A percentile compares a stretch with the other conserved stretches of the same genome.
Evolutionary conservation across 2,797 vertebrate genomes (phyloP).

Genomic region (Paedocypris micromegethes): DNA sequence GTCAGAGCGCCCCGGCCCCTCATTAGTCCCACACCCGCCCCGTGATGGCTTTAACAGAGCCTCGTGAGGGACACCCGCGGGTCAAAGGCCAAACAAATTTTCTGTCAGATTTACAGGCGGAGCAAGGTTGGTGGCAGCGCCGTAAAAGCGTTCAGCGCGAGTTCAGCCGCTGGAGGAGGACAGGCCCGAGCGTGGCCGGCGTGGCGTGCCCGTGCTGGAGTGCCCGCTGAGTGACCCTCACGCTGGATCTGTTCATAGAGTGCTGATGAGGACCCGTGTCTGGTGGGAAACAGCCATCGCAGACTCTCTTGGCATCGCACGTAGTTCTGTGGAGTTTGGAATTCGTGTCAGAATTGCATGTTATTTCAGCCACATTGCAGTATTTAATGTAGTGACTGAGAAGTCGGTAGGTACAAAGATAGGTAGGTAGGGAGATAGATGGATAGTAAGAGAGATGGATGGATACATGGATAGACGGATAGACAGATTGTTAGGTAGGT

Average conservation of each 20-base stretch:
- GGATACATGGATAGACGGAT: too few species aligned
- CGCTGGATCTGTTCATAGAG: slow-evolving; percentile 44
- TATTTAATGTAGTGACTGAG: too few species aligned
- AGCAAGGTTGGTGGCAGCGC: slow-evolving; percentile 68
- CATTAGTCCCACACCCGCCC: slow-evolving; percentile 55
- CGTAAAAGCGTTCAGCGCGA: slow-evolving; percentile 55
- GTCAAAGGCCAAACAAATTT: slow-evolving; percentile 83
- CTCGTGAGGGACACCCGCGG: slow-evolving; percentile 61
- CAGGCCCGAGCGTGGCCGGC: too few species aligned
- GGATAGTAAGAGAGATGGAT: too few species aligned
- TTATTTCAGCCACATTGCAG: too few species aligned
- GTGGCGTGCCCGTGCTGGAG: too few species aligned
- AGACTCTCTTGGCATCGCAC: slow-evolving; percentile 41
- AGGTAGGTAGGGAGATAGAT: too few species aligned
- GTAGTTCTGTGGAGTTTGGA: background rate
- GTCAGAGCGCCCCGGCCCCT: slow-evolving; percentile 55
- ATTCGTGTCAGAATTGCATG: too few species aligned
- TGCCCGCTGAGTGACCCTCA: slow-evolving; percentile 22
- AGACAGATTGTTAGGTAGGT: too few species aligned
- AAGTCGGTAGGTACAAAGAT: too few species aligned
- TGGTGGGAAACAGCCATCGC: slow-evolving; percentile 39
- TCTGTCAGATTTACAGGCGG: slow-evolving; percentile 77
- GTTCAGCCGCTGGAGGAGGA: slow-evolving; percentile 31
- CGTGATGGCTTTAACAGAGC: slow-evolving; percentile 72
- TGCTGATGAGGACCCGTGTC: slow-evolving; percentile 46